Evolutionary conservation across 2,113 vertebrate species (phyloP).

Genomic region (Cyanoderma ruficeps): DNA sequence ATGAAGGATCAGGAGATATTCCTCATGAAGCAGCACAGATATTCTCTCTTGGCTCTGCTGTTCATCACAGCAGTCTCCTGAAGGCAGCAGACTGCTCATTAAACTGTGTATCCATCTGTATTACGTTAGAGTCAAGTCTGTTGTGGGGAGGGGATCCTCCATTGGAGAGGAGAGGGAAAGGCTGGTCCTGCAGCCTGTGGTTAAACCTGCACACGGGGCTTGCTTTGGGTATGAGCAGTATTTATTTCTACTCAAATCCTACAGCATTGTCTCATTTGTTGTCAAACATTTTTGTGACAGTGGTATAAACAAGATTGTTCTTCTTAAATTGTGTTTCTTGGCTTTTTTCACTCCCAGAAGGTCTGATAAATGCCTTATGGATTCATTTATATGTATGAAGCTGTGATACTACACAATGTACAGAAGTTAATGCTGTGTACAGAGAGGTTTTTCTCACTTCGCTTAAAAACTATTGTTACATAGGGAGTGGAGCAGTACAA

Average conservation of each 20-base stretch:
- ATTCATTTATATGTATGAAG: neutral
- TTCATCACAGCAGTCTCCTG: neutral
- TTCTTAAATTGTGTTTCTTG: neutral
- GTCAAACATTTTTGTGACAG: neutral
- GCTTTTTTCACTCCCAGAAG: neutral
- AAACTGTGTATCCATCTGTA: neutral
- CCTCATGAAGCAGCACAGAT: neutral
- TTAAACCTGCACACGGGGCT: neutral
- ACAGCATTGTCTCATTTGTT: neutral
- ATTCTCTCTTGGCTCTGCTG: neutral
- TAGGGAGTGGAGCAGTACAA: neutral
- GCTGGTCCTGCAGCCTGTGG: neutral
- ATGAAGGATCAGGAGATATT: neutral
- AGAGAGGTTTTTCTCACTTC: neutral
- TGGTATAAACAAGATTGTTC: neutral
- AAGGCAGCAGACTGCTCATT: slow-evolving; percentile 12
- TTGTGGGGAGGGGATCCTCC: neutral
- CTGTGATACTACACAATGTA: neutral
- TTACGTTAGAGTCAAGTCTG: neutral
- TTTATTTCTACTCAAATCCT: neutral
- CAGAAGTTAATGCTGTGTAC: neutral
- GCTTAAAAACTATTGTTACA: neutral
- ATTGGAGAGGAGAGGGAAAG: neutral
- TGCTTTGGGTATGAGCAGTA: neutral
- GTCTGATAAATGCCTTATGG: neutral